Evolutionary conservation across 1,140 invertebrate species (phyloP).

Genomic region (Drosophila ironensis): DNA sequence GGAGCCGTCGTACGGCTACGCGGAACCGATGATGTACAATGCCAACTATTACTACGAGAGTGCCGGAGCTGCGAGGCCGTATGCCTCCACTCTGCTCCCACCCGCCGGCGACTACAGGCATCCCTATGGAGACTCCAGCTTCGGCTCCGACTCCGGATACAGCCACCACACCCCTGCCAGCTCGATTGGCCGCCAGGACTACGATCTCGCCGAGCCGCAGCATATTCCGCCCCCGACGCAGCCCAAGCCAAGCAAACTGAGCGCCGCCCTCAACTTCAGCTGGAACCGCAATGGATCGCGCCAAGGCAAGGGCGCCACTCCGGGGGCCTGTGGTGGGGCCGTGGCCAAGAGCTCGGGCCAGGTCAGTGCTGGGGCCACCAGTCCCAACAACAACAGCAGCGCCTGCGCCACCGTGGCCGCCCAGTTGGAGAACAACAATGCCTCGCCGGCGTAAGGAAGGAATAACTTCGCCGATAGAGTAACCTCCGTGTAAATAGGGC

Average conservation of each 20-base stretch:
- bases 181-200: constrained; percentile 73
- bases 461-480: too few species aligned
- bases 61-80: constrained; percentile 78
- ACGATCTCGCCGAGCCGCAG: constrained; percentile 64
- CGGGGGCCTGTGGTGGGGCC: neutral
- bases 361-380: constrained; percentile 56
- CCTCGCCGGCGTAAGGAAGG: constrained; percentile 68
- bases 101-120: constrained; percentile 54
- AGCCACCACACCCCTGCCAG: constrained; percentile 86
- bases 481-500: constrained; percentile 41
- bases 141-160: constrained; percentile 87
- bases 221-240: constrained; percentile 15
- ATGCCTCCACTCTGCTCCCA: constrained; percentile 59
- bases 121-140: constrained; percentile 83
- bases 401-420: constrained; percentile 67
- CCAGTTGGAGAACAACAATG: constrained; percentile 63
- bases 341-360: constrained; percentile 14
- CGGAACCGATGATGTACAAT: constrained; percentile 84
- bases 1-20: constrained; percentile 74
- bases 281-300: constrained; percentile 59
- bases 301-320: neutral
- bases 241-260: constrained; percentile 58
- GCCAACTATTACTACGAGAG: constrained; percentile 87
- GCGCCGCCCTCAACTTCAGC: constrained; percentile 68
- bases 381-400: constrained; percentile 74